Percentiles rank a stretch among this genome's conserved stretches.
Evolutionary conservation across 1,140 invertebrate species (phyloP).

Genomic region (Megalonaias nervosa): DNA sequence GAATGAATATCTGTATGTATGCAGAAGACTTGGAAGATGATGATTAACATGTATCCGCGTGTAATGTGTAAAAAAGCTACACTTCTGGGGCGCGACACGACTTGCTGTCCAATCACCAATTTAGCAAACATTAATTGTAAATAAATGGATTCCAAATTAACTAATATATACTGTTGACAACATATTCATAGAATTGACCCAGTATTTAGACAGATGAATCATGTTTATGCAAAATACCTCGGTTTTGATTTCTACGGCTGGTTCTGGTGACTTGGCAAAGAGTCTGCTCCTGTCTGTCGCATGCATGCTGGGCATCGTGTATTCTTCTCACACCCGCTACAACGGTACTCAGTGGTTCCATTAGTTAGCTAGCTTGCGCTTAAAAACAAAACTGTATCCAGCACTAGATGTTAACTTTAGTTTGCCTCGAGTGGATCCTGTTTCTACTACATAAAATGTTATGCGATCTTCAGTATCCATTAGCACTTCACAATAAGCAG

Average conservation of each 20-base stretch:
- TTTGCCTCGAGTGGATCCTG: not conserved
- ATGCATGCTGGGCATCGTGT: not conserved
- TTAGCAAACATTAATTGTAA: too few species aligned
- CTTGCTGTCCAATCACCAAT: too few species aligned
- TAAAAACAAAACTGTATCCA: slow-evolving; percentile 6
- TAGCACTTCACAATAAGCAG: not conserved
- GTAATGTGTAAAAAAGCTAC: too few species aligned
- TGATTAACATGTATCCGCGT: too few species aligned
- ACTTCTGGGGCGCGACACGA: too few species aligned
- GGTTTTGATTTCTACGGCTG: slow-evolving; percentile 6
- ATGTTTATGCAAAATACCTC: not conserved
- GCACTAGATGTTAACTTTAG: not conserved
- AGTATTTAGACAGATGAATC: too few species aligned
- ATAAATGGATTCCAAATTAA: too few species aligned
- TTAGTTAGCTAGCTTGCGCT: not conserved
- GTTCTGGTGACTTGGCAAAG: not conserved
- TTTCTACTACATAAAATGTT: not conserved
- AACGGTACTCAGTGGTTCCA: slow-evolving; percentile 1
- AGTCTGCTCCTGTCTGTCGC: not conserved
- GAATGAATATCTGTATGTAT: too few species aligned
- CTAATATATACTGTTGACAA: too few species aligned
- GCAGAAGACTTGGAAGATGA: too few species aligned
- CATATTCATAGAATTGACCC: too few species aligned
- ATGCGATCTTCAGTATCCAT: not conserved
- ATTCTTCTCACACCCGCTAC: slow-evolving; percentile 1